Percentiles rank a stretch among this genome's conserved stretches.
phyloP scores from a whole-genome alignment of 2,888 invertebrate genomes.

The Anthoptus insignis region DNA sequence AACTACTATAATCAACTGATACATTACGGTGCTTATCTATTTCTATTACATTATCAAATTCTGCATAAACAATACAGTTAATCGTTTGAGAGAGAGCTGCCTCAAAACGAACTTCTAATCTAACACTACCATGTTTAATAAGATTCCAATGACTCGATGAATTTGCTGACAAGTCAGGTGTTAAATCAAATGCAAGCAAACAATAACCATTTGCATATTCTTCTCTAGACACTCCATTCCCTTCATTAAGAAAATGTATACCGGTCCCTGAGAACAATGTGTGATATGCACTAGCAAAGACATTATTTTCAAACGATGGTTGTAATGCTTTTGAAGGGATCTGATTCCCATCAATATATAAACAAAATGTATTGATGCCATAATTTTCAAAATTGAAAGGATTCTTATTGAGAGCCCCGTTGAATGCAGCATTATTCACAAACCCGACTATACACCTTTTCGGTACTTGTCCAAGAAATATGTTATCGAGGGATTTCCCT shows the following conservation, averaged over 20 bases:
- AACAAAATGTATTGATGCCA: slow-evolving; percentile 44
- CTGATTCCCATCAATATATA: slow-evolving; percentile 47
- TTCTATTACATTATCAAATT: slow-evolving; percentile 50
- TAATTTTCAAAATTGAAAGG: slow-evolving; percentile 30
- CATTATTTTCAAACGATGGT: too few species aligned
- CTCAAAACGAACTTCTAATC: slow-evolving; percentile 49
- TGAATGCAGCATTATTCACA: too few species aligned
- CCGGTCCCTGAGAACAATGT: too few species aligned
- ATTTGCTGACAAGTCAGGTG: slow-evolving; percentile 47
- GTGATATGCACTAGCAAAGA: too few species aligned
- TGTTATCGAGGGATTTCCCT: too few species aligned
- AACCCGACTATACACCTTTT: background rate
- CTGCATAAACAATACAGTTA: slow-evolving; percentile 50
- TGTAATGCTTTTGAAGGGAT: background rate
- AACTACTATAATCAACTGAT: too few species aligned
- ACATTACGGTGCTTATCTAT: slow-evolving; percentile 46
- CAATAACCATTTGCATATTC: too few species aligned
- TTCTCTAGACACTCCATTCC: slow-evolving; percentile 50
- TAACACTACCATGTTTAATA: slow-evolving; percentile 44
- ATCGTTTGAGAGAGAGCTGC: slow-evolving; percentile 45
- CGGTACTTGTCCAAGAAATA: too few species aligned
- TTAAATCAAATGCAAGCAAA: slow-evolving; percentile 50
- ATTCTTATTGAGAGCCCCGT: too few species aligned
- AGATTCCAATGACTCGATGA: too few species aligned
- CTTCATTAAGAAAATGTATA: slow-evolving; percentile 43